phyloP scores from a whole-genome alignment of 1,140 invertebrate species.

The Zaprionus kolodkinae region DNA sequence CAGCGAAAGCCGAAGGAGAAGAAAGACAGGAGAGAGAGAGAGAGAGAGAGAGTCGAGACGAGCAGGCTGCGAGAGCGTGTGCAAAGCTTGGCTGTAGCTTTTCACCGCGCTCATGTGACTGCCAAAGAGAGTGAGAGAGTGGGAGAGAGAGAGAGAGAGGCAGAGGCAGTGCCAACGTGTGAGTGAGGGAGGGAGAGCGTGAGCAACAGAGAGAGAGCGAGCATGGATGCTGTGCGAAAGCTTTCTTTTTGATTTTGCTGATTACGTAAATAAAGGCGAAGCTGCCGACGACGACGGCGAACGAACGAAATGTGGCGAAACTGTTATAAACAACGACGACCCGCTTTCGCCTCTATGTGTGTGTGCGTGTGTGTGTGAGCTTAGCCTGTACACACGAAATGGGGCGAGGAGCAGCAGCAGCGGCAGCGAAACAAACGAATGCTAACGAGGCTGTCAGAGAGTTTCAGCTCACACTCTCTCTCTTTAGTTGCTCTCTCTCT shows the following conservation, averaged over 20 bases:
- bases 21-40: conserved; percentile 9
- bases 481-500: conserved; percentile 6
- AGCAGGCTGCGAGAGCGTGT: neutral
- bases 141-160: conserved; percentile 8
- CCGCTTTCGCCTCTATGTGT: conserved; percentile 16
- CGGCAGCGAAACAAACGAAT: conserved; percentile 32
- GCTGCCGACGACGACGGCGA: conserved; percentile 33
- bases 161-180: neutral
- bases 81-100: conserved; percentile 52
- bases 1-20: conserved; percentile 2
- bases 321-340: conserved; percentile 21
- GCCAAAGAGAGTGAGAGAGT: conserved; percentile 23
- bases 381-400: conserved; percentile 50
- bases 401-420: conserved; percentile 51
- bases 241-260: conserved; percentile 74
- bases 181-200: conserved; percentile 3
- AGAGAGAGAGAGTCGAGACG: conserved; percentile 12
- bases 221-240: conserved; percentile 54
- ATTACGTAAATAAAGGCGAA: conserved; percentile 83
- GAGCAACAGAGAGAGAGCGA: conserved; percentile 8
- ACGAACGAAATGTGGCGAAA: conserved; percentile 13
- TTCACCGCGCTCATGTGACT: conserved; percentile 79
- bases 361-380: conserved; percentile 32
- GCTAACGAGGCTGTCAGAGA: conserved; percentile 54
- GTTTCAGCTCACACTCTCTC: neutral